These are phyloP conservation scores for Drosophila insularis DNA, from an alignment of 1,140 invertebrate genomes.

Conservation along the genomic window DNA sequence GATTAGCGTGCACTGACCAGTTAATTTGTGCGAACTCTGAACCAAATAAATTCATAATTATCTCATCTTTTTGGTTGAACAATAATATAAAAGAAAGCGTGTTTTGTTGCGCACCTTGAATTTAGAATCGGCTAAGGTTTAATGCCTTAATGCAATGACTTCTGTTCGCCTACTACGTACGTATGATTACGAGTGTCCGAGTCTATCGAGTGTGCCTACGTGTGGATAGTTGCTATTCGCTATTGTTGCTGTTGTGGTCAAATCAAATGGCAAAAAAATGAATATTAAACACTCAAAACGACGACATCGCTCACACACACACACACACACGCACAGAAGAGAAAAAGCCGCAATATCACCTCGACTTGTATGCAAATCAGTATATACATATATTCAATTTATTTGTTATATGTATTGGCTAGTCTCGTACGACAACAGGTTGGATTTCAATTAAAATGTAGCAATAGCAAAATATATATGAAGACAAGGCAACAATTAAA, in stretches of 20 bases:
- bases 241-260: constrained; percentile 68
- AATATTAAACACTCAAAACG: constrained; percentile 68
- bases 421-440: constrained; percentile 33
- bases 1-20: not conserved
- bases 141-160: constrained; percentile 38
- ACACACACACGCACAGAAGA: constrained; percentile 10
- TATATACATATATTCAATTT: not conserved
- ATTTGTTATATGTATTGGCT: not conserved
- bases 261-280: constrained; percentile 72
- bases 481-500: constrained; percentile 21
- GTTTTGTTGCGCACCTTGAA: constrained; percentile 45
- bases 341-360: not conserved
- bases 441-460: constrained; percentile 29
- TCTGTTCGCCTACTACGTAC: not conserved
- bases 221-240: not conserved
- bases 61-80: not conserved
- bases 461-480: constrained; percentile 10
- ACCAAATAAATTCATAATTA: not conserved
- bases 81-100: too few relatives aligned
- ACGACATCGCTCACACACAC: constrained; percentile 9
- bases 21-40: not conserved
- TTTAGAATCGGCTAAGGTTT: constrained; percentile 47
- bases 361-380: constrained; percentile 51
- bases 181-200: not conserved
- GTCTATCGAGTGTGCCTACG: not conserved